Conservation (phyloP, 2,888 invertebrate genomes). For the Petrolisthes manimaculis region DNA sequence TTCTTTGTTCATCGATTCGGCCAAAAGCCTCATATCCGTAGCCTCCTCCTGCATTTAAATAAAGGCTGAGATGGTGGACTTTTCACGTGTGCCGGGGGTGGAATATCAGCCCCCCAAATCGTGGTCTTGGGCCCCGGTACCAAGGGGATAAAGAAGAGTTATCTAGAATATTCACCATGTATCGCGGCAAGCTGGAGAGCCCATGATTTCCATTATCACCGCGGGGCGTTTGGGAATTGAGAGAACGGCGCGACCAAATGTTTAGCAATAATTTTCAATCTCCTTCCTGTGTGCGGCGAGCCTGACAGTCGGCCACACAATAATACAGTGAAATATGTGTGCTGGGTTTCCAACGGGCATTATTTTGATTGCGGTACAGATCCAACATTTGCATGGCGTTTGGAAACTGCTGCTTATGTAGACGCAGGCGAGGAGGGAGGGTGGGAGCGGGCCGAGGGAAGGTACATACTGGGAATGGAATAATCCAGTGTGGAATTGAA, state of each 20-base stretch:
- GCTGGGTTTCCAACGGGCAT: slow-evolving; percentile 61
- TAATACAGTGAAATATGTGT: slow-evolving; percentile 62
- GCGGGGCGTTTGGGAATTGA: slow-evolving; percentile 62
- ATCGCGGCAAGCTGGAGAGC: slow-evolving; percentile 49
- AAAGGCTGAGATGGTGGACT: slow-evolving; percentile 44
- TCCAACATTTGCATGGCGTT: slow-evolving; percentile 63
- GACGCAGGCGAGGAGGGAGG: slow-evolving; percentile 40
- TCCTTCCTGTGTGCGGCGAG: slow-evolving; percentile 60
- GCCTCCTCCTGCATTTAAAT: slow-evolving; percentile 61
- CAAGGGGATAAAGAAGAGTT: slow-evolving; percentile 61
- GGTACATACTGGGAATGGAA: slow-evolving; percentile 57
- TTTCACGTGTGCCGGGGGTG: slow-evolving; percentile 51
- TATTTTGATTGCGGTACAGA: slow-evolving; percentile 61
- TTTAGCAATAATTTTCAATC: slow-evolving; percentile 64
- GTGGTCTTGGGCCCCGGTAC: slow-evolving; percentile 53
- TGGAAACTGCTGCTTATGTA: slow-evolving; percentile 56
- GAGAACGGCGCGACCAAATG: slow-evolving; percentile 63
- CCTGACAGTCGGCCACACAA: slow-evolving; percentile 61
- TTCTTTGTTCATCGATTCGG: slow-evolving; percentile 63
- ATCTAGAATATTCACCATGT: slow-evolving; percentile 61
- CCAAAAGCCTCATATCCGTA: slow-evolving; percentile 61
- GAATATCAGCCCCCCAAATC: slow-evolving; percentile 55
- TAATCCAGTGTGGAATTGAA: slow-evolving; percentile 61
- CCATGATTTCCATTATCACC: slow-evolving; percentile 64
- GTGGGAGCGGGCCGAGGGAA: slow-evolving; percentile 33